A percentile compares a stretch with the other conserved stretches of the same genome.
phyloP scores from a whole-genome alignment of 1,140 invertebrate genomes.

The Sinella curviseta region DNA sequence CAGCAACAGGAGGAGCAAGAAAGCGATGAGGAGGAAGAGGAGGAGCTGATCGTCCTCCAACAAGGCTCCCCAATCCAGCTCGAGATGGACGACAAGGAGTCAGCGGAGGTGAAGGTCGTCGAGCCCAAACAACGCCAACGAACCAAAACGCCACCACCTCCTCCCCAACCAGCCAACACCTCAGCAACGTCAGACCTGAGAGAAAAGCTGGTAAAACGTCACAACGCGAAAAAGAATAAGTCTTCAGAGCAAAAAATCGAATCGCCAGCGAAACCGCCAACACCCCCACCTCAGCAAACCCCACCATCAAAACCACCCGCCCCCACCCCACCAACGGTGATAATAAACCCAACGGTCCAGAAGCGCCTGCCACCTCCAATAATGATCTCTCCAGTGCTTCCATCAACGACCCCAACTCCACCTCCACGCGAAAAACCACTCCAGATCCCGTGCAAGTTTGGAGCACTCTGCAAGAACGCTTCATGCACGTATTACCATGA shows the following conservation, averaged over 20 bases:
- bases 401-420: too few species aligned
- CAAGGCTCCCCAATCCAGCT: neutral
- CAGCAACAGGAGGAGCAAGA: neutral
- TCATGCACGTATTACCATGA: too few species aligned
- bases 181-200: neutral
- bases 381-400: too few species aligned
- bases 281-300: neutral
- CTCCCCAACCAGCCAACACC: neutral
- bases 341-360: neutral
- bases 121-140: neutral
- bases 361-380: neutral
- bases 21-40: neutral
- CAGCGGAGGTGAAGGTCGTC: too few species aligned
- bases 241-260: neutral
- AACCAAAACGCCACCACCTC: neutral
- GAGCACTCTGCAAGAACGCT: too few species aligned
- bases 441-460: too few species aligned
- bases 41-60: too few species aligned
- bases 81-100: too few species aligned
- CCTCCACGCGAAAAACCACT: too few species aligned
- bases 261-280: neutral
- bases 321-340: neutral
- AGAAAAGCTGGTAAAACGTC: neutral
- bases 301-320: too few species aligned
- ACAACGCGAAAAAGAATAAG: neutral